Base-by-base conservation (phyloP, 1,140 invertebrate species). In the Hermetia illucens region DNA sequence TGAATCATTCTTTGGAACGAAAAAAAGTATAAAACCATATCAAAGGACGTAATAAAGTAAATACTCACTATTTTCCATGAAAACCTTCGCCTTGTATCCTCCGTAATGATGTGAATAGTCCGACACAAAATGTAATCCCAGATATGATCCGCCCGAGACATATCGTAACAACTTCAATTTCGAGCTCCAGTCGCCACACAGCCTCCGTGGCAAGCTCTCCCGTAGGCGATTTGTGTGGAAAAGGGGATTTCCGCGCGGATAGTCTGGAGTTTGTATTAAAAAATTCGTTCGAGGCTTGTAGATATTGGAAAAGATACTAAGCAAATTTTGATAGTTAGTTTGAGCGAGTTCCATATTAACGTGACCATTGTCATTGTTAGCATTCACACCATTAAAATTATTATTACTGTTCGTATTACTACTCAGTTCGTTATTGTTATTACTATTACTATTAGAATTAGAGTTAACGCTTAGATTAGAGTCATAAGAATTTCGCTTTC, bases 171-270 rank as follows among this genome's bases (percentile, higher is more conserved):
- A 61, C 55, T 84, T 86, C 10, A 82, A 59, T 47, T 74, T 73
- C 8, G 69, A 65, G 44, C 71, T 77, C 75, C 77, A 82, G 51
- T 84, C 76, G 2, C 80, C 80, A 54, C 82, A 86, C 4, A 74
- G 57, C 5, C 73, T 60, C 21, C 66, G 53, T 22, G 61, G 51
- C 15, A 52, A 49, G 2, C 42, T 34, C 10, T 48, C 41, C 15
- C 20, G n/a, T 35, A 15, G 12, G 10, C 4, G 15, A 25, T 21
- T 29, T 22, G 30, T 38, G 13, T 35, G 42, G 35, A 45, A 43
- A 4, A 38, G 35, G 4, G 41, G 37, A 40, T 45, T 43, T 10
- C 37, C 36, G 2, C 45, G 35, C 8, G 53, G 41, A 61, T 60
- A 62, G 5, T 62, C 58, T 3, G 55, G 54, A 1, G 46, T 43